Percentiles rank a stretch among this genome's conserved stretches.
These are phyloP conservation scores for Thera obeliscata DNA, from an alignment of 2,888 invertebrate species.

Conservation along the genomic window DNA sequence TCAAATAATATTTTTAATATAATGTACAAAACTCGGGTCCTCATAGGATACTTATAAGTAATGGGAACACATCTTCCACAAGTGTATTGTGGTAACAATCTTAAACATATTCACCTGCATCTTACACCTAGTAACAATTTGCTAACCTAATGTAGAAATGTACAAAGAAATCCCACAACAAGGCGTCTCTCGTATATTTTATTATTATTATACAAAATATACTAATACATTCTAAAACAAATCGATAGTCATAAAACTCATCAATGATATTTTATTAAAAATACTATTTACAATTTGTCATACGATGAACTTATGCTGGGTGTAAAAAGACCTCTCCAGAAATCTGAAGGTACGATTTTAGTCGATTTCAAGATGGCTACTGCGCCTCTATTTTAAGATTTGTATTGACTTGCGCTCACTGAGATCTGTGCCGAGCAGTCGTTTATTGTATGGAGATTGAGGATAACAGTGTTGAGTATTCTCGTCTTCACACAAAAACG, in stretches of 20 bases:
- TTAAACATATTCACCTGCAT: conserved; percentile 79
- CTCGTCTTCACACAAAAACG: too few species aligned
- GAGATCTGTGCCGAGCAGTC: too few species aligned
- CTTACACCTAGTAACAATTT: conserved; percentile 60
- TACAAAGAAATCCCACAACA: conserved; percentile 58
- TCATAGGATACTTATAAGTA: conserved; percentile 65
- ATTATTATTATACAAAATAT: conserved; percentile 58
- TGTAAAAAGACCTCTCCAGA: not conserved
- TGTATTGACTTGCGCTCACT: too few species aligned
- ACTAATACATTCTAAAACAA: conserved; percentile 49
- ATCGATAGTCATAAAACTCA: conserved; percentile 52
- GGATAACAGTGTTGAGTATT: too few species aligned
- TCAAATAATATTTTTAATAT: conserved; percentile 49
- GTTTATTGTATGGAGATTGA: too few species aligned
- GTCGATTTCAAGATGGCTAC: too few species aligned
- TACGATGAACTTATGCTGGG: conserved; percentile 49
- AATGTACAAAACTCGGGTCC: conserved; percentile 59
- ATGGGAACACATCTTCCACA: conserved; percentile 68
- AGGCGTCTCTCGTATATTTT: conserved; percentile 59
- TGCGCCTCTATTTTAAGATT: too few species aligned
- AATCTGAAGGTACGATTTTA: not conserved
- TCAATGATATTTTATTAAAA: conserved; percentile 68
- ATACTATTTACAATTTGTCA: conserved; percentile 76
- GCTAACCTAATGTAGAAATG: conserved; percentile 59
- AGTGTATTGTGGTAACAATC: conserved; percentile 64